Percentiles rank a stretch among this genome's conserved stretches.
Evolutionary conservation across 2,797 vertebrate genomes (phyloP).

Genomic region (Microchirus variegatus): DNA sequence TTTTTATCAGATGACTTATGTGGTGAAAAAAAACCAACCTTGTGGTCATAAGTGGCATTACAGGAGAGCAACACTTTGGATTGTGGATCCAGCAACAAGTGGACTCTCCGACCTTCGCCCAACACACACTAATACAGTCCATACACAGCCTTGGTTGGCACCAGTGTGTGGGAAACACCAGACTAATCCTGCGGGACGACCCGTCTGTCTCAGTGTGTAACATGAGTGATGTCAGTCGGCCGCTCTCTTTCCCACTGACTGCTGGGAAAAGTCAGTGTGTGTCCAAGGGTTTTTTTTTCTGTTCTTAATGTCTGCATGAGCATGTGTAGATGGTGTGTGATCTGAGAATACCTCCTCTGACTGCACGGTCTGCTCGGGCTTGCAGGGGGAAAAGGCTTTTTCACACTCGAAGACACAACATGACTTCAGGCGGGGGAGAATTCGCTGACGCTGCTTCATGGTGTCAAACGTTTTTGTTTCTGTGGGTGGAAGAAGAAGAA

Average conservation of each 20-base stretch:
- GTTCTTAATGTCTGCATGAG: slow-evolving; percentile 22
- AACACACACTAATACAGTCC: slow-evolving; percentile 32
- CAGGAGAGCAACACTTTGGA: too few relatives aligned
- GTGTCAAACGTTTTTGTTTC: slow-evolving; percentile 4
- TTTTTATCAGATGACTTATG: too few relatives aligned
- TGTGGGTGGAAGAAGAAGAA: background rate
- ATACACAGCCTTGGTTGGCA: slow-evolving; percentile 53
- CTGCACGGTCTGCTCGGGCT: slow-evolving; percentile 31
- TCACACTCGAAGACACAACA: slow-evolving; percentile 46
- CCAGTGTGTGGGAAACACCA: slow-evolving; percentile 47
- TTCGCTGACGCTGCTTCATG: slow-evolving; percentile 30
- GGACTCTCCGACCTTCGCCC: slow-evolving; percentile 20
- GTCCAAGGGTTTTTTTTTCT: slow-evolving; percentile 7
- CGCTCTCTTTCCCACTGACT: slow-evolving; percentile 25
- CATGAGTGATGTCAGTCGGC: slow-evolving; percentile 61
- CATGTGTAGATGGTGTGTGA: slow-evolving; percentile 32
- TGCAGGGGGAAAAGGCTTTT: slow-evolving; percentile 30
- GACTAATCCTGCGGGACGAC: slow-evolving; percentile 56
- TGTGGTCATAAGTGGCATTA: too few relatives aligned
- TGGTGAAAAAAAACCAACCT: too few relatives aligned
- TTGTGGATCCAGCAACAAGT: too few relatives aligned
- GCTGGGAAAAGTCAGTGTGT: slow-evolving; percentile 53
- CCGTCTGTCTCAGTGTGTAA: slow-evolving; percentile 52
- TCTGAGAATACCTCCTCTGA: slow-evolving; percentile 51
- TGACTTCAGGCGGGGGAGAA: slow-evolving; percentile 34